These are phyloP conservation scores for Drosophila leonis DNA, from an alignment of 2,888 invertebrate genomes.

Conservation along the genomic window DNA sequence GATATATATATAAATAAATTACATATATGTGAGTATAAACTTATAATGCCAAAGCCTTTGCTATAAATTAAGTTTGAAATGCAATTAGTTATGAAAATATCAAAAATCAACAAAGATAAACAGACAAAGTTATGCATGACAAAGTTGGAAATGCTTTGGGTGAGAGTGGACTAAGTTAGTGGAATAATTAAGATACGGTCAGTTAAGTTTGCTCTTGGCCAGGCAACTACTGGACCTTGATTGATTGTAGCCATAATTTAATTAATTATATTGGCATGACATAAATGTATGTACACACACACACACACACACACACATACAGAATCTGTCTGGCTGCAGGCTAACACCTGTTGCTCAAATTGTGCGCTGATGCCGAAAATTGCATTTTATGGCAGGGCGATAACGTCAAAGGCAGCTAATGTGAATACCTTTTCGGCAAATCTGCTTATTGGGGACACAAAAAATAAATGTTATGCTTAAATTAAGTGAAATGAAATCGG, in stretches of 20 bases:
- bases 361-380: conserved; percentile 45
- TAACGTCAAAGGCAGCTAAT: conserved; percentile 38
- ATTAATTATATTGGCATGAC: conserved; percentile 16
- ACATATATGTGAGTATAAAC: too few species aligned
- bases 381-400: conserved; percentile 38
- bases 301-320: background rate
- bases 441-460: conserved; percentile 35
- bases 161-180: background rate
- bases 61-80: background rate
- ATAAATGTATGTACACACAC: background rate
- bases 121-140: background rate
- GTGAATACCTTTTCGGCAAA: conserved; percentile 36
- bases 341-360: conserved; percentile 38
- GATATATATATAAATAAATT: too few species aligned
- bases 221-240: conserved; percentile 14
- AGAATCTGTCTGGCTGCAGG: background rate
- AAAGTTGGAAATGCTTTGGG: background rate
- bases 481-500: conserved; percentile 71
- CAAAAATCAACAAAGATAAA: background rate
- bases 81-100: conserved; percentile 4
- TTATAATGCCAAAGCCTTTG: too few species aligned
- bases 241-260: conserved; percentile 24
- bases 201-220: background rate
- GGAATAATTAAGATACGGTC: background rate
- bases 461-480: conserved; percentile 43